Base-by-base conservation (phyloP, 2,113 vertebrate genomes). In the Recurvirostra avosetta region DNA sequence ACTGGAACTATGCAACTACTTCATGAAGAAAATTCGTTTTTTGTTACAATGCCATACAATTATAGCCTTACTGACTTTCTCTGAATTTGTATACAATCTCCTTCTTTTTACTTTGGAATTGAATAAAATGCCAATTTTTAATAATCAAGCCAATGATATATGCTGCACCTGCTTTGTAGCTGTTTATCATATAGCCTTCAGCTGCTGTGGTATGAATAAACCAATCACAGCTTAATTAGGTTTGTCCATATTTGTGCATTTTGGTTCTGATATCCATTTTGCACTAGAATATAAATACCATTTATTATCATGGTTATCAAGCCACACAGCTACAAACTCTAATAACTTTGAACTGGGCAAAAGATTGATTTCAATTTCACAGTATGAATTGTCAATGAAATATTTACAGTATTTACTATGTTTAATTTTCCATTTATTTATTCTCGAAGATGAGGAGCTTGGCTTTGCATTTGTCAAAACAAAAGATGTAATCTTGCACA, bases 361-460 rank as follows among this genome's bases (percentile, higher is more conserved):
- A 87, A 85, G 27, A 91, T 89, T 91, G 86, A 59, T 95, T 95
- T 86, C 9, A 38, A 75, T 94, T 96, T 94, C 83, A 81, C 34
- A 49, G 43, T 67, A 62, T 40, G 49, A 92, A 93, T 26, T 79
- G 66, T 71, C 76, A 89, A 85, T 97, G 49, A 96, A 94, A 95
- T 92, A 96, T 95, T 95, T 96, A 91, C 56, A 62, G 32, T 78
- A 96, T 94, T 94, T 92, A 49, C 89, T 43, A 11, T 74, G 29
- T 66, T 93, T 92, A 94, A 84, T 94, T 97, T 96, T 71, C 83
- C 50, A 61, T 91, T 72, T 95, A 92, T 88, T 96, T 95, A 62
- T 88, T 84, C 63, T 74, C 77, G n/a, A 74, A 77, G 38, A 74
- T 77, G 41, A 90, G 41, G 59, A 89, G 11, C 43, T 86, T 84